Percentiles rank a stretch among this genome's conserved stretches.
Conservation (phyloP, 2,888 invertebrate genomes). For the Venusia cambrica region DNA sequence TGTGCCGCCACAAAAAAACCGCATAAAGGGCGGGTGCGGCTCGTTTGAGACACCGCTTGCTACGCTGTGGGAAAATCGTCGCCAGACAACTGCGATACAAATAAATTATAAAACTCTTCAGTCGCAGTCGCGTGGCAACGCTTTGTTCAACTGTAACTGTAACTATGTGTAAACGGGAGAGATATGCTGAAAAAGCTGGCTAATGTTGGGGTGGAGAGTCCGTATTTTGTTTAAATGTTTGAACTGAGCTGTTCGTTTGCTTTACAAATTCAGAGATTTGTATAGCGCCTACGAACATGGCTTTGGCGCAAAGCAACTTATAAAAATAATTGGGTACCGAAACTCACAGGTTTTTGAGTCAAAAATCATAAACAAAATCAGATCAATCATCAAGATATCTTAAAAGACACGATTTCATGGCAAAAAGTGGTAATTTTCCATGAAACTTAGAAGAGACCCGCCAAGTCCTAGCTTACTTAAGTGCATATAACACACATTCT, state of each 20-base stretch:
- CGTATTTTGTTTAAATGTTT: slow-evolving; percentile 19
- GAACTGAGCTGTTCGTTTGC: slow-evolving; percentile 9
- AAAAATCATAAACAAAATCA: too few relatives aligned
- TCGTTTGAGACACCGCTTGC: slow-evolving; percentile 68
- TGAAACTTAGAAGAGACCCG: too few relatives aligned
- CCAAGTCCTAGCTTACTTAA: too few relatives aligned
- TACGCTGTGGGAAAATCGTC: slow-evolving; percentile 77
- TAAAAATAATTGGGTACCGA: too few relatives aligned
- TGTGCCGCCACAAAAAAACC: slow-evolving; percentile 77
- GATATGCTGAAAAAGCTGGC: slow-evolving; percentile 25
- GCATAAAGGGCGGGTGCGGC: slow-evolving; percentile 78
- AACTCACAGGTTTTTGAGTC: too few relatives aligned
- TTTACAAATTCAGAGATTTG: slow-evolving; percentile 10
- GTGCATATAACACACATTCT: too few relatives aligned
- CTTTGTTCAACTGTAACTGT: slow-evolving; percentile 55
- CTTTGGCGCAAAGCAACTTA: slow-evolving; percentile 1
- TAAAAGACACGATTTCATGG: too few relatives aligned
- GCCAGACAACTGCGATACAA: slow-evolving; percentile 78
- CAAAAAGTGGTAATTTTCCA: too few relatives aligned
- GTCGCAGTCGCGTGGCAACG: slow-evolving; percentile 44
- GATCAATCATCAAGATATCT: too few relatives aligned
- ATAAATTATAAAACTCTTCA: slow-evolving; percentile 78
- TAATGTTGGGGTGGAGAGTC: slow-evolving; percentile 12
- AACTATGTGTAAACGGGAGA: slow-evolving; percentile 29
- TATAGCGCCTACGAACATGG: neutral